A percentile compares a stretch with the other conserved stretches of the same genome.
Evolutionary conservation across 2,113 vertebrate genomes (phyloP).

Genomic region (Pelecanus crispus): DNA sequence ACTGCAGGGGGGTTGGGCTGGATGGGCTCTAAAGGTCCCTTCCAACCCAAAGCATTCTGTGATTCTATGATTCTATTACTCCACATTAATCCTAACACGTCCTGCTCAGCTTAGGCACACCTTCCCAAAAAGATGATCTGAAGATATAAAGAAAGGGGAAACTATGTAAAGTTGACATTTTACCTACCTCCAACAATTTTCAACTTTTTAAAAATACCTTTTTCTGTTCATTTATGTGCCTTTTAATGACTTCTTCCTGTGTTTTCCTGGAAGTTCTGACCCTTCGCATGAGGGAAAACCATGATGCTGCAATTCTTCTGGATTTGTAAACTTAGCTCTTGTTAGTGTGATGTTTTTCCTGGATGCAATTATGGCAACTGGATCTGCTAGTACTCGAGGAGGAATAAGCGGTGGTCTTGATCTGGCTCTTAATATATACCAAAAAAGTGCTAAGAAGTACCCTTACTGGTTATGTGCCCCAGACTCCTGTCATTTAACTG

Average conservation of each 20-base stretch:
- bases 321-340: not conserved
- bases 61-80: too few relatives aligned
- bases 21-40: too few relatives aligned
- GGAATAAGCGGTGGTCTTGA: not conserved
- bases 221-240: not conserved
- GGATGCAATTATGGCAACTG: not conserved
- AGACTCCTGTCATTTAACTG: not conserved
- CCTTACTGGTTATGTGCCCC: not conserved
- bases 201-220: not conserved
- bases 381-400: not conserved
- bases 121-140: not conserved
- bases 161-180: not conserved
- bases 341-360: not conserved
- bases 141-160: not conserved
- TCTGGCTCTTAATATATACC: not conserved
- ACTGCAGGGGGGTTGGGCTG: too few relatives aligned
- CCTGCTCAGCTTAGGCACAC: not conserved
- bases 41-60: too few relatives aligned
- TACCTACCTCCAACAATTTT: not conserved
- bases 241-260: not conserved
- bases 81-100: not conserved
- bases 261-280: not conserved
- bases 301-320: not conserved
- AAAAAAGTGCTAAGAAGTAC: not conserved
- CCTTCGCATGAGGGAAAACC: not conserved